Conservation (phyloP, 1,140 invertebrate species). For the Lordiphosa mommai region DNA sequence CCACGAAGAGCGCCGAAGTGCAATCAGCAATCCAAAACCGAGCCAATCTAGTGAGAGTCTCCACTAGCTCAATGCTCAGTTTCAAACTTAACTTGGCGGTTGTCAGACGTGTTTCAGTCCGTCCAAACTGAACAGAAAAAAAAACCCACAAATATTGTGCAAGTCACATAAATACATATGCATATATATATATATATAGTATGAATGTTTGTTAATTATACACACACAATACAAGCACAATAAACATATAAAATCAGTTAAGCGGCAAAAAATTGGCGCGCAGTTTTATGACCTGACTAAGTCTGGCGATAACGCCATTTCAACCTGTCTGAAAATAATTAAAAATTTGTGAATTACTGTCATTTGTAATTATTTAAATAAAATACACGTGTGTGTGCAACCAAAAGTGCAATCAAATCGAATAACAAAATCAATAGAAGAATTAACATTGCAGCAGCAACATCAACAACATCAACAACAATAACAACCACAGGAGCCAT, state of each 20-base stretch:
- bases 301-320: slow-evolving; percentile 7
- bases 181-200: no score
- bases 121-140: background rate
- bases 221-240: slow-evolving; percentile 24
- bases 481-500: slow-evolving; percentile 8
- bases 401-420: slow-evolving; percentile 15
- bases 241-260: slow-evolving; percentile 20
- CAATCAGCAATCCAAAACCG: background rate
- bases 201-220: slow-evolving; percentile 42
- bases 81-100: slow-evolving; percentile 37
- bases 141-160: slow-evolving; percentile 36
- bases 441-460: slow-evolving; percentile 14
- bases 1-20: background rate
- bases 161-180: slow-evolving; percentile 46
- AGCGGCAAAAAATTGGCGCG: slow-evolving; percentile 40
- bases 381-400: slow-evolving; percentile 29
- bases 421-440: background rate
- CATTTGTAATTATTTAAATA: slow-evolving; percentile 17
- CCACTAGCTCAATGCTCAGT: slow-evolving; percentile 30
- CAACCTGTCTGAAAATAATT: slow-evolving; percentile 1
- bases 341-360: slow-evolving; percentile 15
- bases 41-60: slow-evolving; percentile 1
- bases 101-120: slow-evolving; percentile 25
- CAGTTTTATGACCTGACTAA: slow-evolving; percentile 14
- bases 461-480: slow-evolving; percentile 1